Conservation (phyloP, 2,113 vertebrate genomes). For the Crypturellus undulatus region DNA sequence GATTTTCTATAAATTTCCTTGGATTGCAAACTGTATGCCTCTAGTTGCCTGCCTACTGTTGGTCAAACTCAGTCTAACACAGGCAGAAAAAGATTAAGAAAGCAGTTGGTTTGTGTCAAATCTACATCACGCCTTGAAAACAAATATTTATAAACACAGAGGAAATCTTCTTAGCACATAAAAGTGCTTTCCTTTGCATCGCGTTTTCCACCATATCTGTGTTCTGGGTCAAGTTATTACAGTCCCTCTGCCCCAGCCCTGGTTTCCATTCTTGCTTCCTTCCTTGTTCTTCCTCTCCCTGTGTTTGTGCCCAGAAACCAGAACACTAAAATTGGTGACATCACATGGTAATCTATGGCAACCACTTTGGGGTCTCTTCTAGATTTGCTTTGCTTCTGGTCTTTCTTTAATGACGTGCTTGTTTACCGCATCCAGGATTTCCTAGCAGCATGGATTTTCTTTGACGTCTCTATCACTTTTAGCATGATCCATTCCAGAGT, state of each 20-base stretch:
- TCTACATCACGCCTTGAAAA: not conserved
- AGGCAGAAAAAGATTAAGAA: not conserved
- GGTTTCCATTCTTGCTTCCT: not conserved
- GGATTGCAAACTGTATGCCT: not conserved
- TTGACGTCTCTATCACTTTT: not conserved
- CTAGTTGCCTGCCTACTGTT: not conserved
- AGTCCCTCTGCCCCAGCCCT: not conserved
- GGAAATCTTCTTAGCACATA: not conserved
- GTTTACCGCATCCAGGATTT: not conserved
- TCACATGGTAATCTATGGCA: constrained; percentile 8
- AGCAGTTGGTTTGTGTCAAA: not conserved
- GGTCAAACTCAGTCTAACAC: not conserved
- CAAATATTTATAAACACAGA: not conserved
- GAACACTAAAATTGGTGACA: constrained; percentile 40
- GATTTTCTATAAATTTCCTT: not conserved
- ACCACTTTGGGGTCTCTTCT: not conserved
- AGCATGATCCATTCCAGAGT: not conserved
- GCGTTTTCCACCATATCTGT: constrained; percentile 49
- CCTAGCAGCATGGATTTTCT: not conserved
- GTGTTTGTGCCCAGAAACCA: not conserved
- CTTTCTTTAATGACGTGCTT: not conserved
- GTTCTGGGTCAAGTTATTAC: not conserved
- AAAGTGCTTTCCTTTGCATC: constrained; percentile 47
- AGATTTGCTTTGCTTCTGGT: not conserved
- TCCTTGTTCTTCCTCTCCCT: not conserved